A percentile compares a stretch with the other conserved stretches of the same genome.
Evolutionary conservation across 2,113 vertebrate species (phyloP).

Genomic region (Mobula hypostoma): DNA sequence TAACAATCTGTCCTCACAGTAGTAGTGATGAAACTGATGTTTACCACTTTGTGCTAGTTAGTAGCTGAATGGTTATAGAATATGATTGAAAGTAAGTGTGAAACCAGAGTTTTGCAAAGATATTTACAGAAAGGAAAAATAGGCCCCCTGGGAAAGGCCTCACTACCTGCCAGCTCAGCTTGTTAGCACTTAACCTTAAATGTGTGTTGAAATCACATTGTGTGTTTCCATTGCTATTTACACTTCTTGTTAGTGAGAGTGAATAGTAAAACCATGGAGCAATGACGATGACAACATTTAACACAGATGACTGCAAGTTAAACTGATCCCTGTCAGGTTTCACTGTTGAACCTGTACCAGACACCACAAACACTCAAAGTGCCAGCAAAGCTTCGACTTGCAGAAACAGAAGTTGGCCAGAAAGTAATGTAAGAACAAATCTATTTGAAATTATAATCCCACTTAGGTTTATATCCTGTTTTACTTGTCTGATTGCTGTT

Average conservation of each 20-base stretch:
- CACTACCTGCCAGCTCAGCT: conserved; percentile 22
- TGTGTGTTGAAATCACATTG: conserved; percentile 30
- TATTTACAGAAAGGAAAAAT: neutral
- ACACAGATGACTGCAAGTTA: conserved; percentile 20
- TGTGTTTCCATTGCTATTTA: conserved; percentile 23
- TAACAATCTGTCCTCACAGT: conserved; percentile 25
- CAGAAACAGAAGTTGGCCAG: conserved; percentile 10
- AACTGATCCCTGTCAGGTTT: conserved; percentile 27
- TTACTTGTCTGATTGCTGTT: neutral
- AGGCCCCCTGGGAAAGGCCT: neutral
- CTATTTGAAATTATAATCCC: conserved; percentile 5
- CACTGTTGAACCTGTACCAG: conserved; percentile 12
- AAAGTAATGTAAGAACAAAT: conserved; percentile 10
- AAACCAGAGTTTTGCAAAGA: neutral
- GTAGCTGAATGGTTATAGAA: neutral
- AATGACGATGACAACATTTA: conserved; percentile 24
- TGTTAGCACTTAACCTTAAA: conserved; percentile 21
- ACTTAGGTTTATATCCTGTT: neutral
- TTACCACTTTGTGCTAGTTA: neutral
- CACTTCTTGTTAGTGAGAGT: conserved; percentile 24
- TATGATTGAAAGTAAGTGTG: neutral
- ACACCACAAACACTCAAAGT: conserved; percentile 28
- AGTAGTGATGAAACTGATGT: neutral
- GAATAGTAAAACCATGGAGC: conserved; percentile 21
- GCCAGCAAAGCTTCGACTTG: neutral